Base-by-base conservation (phyloP, 2,797 vertebrate species). In the Melanogrammus aeglefinus region DNA sequence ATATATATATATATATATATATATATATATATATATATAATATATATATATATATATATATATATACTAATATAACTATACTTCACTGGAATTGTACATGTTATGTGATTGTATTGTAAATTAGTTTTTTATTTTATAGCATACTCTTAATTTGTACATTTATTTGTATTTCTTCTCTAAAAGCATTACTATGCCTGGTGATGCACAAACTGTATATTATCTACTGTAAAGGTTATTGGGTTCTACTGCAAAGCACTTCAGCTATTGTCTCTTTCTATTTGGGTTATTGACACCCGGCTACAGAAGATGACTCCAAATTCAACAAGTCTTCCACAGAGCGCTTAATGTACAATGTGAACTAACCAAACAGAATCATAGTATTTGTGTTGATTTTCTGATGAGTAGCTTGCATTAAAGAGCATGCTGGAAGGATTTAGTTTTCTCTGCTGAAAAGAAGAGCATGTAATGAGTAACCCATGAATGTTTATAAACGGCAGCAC, bases 31-130 rank as follows among this genome's bases (percentile, higher is more conserved):
- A 33, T 35, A 33, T 1, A 29, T 24, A 44, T 1, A 47, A 4
- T 35, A 35, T 35, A 35, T 31, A 31, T 78, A 84, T 82, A 76
- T 75, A 57, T 81, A 75, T 69, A 84, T 83, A 81, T 80, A 82
- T 83, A 16, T 47, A 81, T 72, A 78, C 57, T 63, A 63, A 24
- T 63, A 63, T 63, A 69, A 69, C 39, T 84, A 73, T 83, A 85
- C 85, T 83, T 86, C 84, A 89, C 84, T 87, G 86, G 81, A 91
- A 81, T 81, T 88, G 75, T 88, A 90, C 76, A 79, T 89, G 81
- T 87, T 83, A 83, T 85, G 76, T 88, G 76, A 82, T 82, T 85
- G 75, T 87, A 78, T 83, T 87, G 83, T 91, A 83, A 18, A 87
- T 89, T 86, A 16, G 74, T 83, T 76, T 86, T 86, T 74, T 80